phyloP scores from a whole-genome alignment of 2,888 invertebrate genomes.

The Priocnemis perturbator region DNA sequence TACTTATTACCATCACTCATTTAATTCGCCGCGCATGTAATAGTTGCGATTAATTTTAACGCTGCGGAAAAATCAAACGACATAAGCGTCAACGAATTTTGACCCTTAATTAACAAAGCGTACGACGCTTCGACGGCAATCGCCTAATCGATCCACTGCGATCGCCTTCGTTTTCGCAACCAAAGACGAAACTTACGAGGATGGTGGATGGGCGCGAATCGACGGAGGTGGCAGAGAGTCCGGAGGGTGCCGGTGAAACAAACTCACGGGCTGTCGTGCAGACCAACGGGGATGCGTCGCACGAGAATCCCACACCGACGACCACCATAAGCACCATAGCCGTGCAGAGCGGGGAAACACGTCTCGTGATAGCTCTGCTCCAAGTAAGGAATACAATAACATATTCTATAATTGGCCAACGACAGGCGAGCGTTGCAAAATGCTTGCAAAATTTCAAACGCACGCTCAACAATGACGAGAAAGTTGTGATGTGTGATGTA shows the following conservation, averaged over 20 bases:
- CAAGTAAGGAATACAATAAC: slow-evolving; percentile 81
- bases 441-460: background rate
- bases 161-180: slow-evolving; percentile 25
- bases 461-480: too few species aligned
- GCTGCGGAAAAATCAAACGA: too few species aligned
- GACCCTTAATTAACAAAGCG: background rate
- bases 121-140: background rate
- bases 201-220: slow-evolving; percentile 67
- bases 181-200: slow-evolving; percentile 38
- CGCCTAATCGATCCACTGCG: slow-evolving; percentile 37
- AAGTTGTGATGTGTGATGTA: too few species aligned
- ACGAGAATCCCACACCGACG: slow-evolving; percentile 75
- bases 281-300: slow-evolving; percentile 47
- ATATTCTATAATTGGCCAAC: background rate
- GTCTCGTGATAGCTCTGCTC: slow-evolving; percentile 91
- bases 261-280: slow-evolving; percentile 38
- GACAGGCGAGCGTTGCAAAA: background rate
- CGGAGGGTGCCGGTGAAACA: slow-evolving; percentile 40
- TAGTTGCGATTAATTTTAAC: too few species aligned
- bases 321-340: slow-evolving; percentile 95
- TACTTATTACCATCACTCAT: too few species aligned
- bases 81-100: background rate
- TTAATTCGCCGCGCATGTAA: too few species aligned
- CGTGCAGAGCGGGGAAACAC: slow-evolving; percentile 89
- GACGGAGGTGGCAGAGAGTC: slow-evolving; percentile 53